Conservation (phyloP, 1,140 invertebrate species). For the Drosophila asahinai region DNA sequence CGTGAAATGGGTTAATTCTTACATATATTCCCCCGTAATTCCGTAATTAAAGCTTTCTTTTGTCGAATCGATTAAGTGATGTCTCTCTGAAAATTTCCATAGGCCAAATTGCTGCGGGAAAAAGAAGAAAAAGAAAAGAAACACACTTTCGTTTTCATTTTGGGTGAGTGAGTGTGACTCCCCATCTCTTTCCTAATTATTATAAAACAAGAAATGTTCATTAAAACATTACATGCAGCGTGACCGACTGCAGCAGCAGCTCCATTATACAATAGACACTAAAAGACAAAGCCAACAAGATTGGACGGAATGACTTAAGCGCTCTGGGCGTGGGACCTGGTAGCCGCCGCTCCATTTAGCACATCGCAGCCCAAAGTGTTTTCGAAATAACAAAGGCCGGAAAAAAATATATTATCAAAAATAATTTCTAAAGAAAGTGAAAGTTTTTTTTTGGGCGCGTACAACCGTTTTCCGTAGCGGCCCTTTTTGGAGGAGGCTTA, state of each 20-base stretch:
- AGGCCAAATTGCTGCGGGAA: slow-evolving; percentile 8
- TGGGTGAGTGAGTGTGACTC: neutral
- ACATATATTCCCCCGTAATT: neutral
- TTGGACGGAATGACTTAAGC: slow-evolving; percentile 38
- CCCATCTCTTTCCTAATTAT: slow-evolving; percentile 59
- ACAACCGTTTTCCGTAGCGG: slow-evolving; percentile 22
- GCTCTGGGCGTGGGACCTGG: slow-evolving; percentile 15
- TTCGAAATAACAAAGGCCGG: slow-evolving; percentile 32
- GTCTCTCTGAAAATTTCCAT: slow-evolving; percentile 11
- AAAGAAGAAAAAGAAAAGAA: slow-evolving; percentile 36
- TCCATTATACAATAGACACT: slow-evolving; percentile 69
- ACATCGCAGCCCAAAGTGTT: slow-evolving; percentile 68
- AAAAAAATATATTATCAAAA: slow-evolving; percentile 56
- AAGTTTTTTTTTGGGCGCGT: slow-evolving; percentile 53
- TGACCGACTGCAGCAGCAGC: slow-evolving; percentile 59
- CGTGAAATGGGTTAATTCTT: slow-evolving; percentile 14
- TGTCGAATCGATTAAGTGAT: slow-evolving; percentile 31
- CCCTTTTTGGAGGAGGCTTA: slow-evolving; percentile 13
- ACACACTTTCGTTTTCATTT: slow-evolving; percentile 72
- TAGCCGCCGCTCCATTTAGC: slow-evolving; percentile 65
- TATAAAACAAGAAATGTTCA: slow-evolving; percentile 75
- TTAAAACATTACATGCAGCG: slow-evolving; percentile 67
- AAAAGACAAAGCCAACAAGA: slow-evolving; percentile 46
- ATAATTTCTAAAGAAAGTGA: slow-evolving; percentile 81
- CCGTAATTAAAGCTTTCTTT: slow-evolving; percentile 27